Evolutionary conservation across 1,140 invertebrate species (phyloP).

Genomic region (Drosophila obscura): DNA sequence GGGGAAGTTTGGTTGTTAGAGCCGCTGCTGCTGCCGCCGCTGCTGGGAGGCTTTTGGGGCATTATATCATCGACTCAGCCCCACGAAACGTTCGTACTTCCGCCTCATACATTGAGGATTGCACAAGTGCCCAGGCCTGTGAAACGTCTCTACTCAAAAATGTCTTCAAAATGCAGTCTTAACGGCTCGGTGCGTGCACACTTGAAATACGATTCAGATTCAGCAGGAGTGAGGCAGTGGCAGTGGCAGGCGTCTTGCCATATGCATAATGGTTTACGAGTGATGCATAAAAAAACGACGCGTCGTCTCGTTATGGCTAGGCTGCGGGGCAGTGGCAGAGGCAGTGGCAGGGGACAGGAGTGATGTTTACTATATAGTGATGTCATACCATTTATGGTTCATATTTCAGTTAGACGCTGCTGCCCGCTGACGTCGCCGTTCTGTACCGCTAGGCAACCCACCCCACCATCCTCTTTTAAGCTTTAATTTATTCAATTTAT

Average conservation of each 20-base stretch:
- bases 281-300: conserved; percentile 38
- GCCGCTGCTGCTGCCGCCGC: conserved; percentile 23
- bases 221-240: conserved; percentile 30
- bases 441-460: too few species aligned
- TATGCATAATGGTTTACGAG: conserved; percentile 45
- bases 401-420: conserved; percentile 74
- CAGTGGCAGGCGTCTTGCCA: conserved; percentile 23
- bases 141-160: conserved; percentile 42
- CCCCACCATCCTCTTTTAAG: conserved; percentile 46
- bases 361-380: conserved; percentile 61
- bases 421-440: background rate
- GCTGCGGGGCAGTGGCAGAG: too few species aligned
- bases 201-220: conserved; percentile 75
- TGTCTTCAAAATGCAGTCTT: conserved; percentile 54
- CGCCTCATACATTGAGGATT: conserved; percentile 44
- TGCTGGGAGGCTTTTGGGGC: conserved; percentile 21
- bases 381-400: conserved; percentile 79
- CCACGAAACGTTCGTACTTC: conserved; percentile 56
- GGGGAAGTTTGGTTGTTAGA: conserved; percentile 21
- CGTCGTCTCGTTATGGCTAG: conserved; percentile 64
- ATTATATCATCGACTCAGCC: conserved; percentile 64
- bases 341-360: too few species aligned
- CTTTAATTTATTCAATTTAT: conserved; percentile 44
- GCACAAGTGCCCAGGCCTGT: conserved; percentile 19
- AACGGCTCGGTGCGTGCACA: conserved; percentile 59